These are phyloP conservation scores for Masticophis lateralis DNA, from an alignment of 2,797 vertebrate genomes.

Conservation along the genomic window DNA sequence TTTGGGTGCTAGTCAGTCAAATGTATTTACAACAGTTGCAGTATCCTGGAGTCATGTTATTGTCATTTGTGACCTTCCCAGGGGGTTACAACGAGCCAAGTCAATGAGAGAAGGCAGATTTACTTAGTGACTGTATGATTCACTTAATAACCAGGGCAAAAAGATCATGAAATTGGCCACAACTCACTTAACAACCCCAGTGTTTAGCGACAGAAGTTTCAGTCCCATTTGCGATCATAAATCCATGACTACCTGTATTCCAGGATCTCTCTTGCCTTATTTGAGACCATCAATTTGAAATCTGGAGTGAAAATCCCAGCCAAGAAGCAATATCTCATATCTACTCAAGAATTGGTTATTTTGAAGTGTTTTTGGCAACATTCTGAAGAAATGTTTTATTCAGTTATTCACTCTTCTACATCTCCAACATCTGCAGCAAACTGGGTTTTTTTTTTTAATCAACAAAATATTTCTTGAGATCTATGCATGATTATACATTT, in stretches of 20 bases:
- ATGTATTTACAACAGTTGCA: background rate
- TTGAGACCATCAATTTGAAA: background rate
- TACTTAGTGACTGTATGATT: background rate
- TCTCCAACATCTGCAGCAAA: background rate
- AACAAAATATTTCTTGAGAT: background rate
- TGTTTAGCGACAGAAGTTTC: background rate
- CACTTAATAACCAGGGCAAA: background rate
- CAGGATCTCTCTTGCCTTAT: background rate
- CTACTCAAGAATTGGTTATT: background rate
- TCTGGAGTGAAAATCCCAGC: background rate
- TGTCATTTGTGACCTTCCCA: background rate
- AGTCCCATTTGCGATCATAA: background rate
- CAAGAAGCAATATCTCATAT: background rate
- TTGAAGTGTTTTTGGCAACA: background rate
- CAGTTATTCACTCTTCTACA: background rate
- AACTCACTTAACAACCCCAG: background rate
- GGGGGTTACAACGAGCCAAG: background rate
- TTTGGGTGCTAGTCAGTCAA: background rate
- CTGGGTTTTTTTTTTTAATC: background rate
- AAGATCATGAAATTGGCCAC: background rate
- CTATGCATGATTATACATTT: background rate
- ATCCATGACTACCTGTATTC: background rate
- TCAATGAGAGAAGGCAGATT: background rate
- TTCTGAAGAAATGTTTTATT: background rate
- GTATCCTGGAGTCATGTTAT: background rate